Evolutionary conservation across 2,888 invertebrate genomes (phyloP).

Genomic region (Leucoptera coffeella): DNA sequence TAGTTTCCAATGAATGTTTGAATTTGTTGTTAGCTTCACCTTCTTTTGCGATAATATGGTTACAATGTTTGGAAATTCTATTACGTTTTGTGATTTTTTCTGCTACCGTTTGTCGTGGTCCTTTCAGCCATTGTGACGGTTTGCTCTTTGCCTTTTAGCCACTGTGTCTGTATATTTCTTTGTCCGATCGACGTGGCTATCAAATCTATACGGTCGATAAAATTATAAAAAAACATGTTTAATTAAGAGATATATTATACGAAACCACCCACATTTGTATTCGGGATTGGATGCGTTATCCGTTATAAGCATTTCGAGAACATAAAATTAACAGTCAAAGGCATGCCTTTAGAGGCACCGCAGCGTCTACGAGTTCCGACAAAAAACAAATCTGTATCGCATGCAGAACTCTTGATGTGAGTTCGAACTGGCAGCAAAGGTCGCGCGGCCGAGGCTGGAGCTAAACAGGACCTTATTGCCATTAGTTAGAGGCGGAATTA

Average conservation of each 20-base stretch:
- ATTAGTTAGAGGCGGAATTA: too few relatives aligned
- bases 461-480: slow-evolving; percentile 7
- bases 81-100: slow-evolving; percentile 45
- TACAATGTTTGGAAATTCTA: slow-evolving; percentile 50
- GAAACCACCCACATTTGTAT: slow-evolving; percentile 50
- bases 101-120: slow-evolving; percentile 19
- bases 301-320: slow-evolving; percentile 52
- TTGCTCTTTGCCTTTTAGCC: too few relatives aligned
- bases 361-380: slow-evolving; percentile 37
- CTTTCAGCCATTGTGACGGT: too few relatives aligned
- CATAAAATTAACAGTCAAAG: slow-evolving; percentile 53
- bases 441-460: slow-evolving; percentile 6
- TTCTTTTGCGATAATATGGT: slow-evolving; percentile 48
- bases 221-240: slow-evolving; percentile 10
- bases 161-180: too few relatives aligned
- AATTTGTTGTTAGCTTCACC: slow-evolving; percentile 49
- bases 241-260: slow-evolving; percentile 43
- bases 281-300: slow-evolving; percentile 41
- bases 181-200: too few relatives aligned
- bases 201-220: too few relatives aligned
- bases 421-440: slow-evolving; percentile 17
- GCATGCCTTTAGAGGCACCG: slow-evolving; percentile 48
- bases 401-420: slow-evolving; percentile 27
- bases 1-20: slow-evolving; percentile 41
- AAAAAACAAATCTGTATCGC: slow-evolving; percentile 43